Evolutionary conservation across 2,888 invertebrate genomes (phyloP), one percentile per base, ranked within the genome.

Genomic region (Erebia epiphron): DNA sequence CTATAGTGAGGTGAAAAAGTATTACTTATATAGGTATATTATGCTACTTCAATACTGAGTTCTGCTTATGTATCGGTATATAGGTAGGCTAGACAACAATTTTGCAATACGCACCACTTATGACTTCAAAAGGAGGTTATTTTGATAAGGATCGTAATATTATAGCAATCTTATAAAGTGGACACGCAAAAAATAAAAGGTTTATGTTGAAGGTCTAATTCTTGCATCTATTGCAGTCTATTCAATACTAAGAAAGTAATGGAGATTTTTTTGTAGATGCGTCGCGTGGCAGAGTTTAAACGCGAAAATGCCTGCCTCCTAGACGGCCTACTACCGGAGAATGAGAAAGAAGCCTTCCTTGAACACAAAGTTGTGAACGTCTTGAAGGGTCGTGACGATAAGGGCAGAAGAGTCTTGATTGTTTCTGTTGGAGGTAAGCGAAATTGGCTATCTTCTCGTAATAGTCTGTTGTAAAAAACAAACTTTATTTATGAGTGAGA

Each of bases 331-430:
- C 83, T 95, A 80, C 96, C 97, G 0, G 94, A 94, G 21, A 95
- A 96, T 63, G 96, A 97, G 81, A 94, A 94, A 82, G 90, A 91
- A 0, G 94, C 96, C 9, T 95, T 97, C 81, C 87, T 95, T n/a
- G 94, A 97, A 35, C 94, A 96, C 83, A 95, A 95, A 77, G 95
- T 97, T 0, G 96, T 97, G 9, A 97, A 97, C 82, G 97, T 97
- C 2, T 83, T 97, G 75, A 96, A 95, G 78, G 94, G 95, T 71
- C 94, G 96, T 57, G 97, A 97, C 84, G 95, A 97, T 78, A 95
- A 95, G 81, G 96, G 97, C 26, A 94, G 97, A 72, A 94, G 97
- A 73, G 95, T 97, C 0, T 93, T 97, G 11, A 83, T 97, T 50
- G 96, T 97, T 0, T 96, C 95, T 81, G 94, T 94, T 75, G 97